Conservation (phyloP, 2,888 invertebrate species). For the Eupelmus urozonus region DNA sequence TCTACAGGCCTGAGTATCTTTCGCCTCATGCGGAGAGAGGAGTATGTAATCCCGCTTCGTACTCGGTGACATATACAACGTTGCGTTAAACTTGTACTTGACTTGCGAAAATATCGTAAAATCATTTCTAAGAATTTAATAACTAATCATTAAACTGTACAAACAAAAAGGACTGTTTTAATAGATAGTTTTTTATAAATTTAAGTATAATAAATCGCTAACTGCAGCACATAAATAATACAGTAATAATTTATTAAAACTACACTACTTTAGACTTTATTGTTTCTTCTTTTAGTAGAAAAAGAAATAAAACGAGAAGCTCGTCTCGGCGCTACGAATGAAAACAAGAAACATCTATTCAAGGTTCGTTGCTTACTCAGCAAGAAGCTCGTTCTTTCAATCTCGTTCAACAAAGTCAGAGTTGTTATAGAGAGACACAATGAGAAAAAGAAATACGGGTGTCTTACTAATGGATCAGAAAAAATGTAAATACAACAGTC, state of each 20-base stretch:
- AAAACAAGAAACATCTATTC: constrained; percentile 51
- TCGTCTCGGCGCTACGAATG: constrained; percentile 28
- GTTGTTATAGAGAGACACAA: constrained; percentile 21
- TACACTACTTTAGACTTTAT: constrained; percentile 16
- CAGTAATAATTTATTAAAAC: constrained; percentile 10
- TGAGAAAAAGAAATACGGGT: not conserved
- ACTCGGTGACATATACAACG: no score
- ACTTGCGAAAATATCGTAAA: no score
- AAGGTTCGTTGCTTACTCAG: constrained; percentile 53
- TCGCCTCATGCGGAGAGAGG: no score
- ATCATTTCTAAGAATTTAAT: no score
- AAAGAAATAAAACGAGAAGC: constrained; percentile 27
- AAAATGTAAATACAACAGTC: not conserved
- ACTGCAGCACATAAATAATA: no score
- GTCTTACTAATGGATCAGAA: not conserved
- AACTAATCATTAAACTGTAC: no score
- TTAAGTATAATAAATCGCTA: no score
- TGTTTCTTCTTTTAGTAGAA: no score
- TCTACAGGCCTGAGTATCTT: not conserved
- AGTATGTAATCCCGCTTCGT: no score
- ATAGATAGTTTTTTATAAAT: not conserved
- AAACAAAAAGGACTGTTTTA: not conserved
- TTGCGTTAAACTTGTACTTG: no score
- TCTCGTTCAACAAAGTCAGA: constrained; percentile 34
- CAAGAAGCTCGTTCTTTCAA: constrained; percentile 44